A percentile compares a stretch with the other conserved stretches of the same genome.
phyloP scores from a whole-genome alignment of 2,797 vertebrate genomes.

The Pseudochirops corinnae region DNA sequence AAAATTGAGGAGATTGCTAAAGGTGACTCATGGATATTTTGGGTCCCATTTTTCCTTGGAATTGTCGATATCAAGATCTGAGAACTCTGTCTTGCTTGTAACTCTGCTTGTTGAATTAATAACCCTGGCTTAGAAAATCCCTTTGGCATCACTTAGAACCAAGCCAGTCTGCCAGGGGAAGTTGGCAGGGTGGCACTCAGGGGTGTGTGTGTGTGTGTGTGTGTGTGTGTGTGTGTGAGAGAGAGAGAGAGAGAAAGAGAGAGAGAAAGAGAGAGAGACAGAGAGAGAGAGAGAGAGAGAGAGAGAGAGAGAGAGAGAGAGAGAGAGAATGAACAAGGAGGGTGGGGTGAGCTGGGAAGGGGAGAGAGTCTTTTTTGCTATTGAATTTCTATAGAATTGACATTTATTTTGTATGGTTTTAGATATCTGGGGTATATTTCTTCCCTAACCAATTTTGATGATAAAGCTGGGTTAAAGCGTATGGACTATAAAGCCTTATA shows the following conservation, averaged over 20 bases:
- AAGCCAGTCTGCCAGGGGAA: slow-evolving; percentile 40
- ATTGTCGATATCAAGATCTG: slow-evolving; percentile 53
- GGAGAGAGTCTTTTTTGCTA: neutral
- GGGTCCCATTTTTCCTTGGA: slow-evolving; percentile 48
- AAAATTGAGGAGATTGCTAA: slow-evolving; percentile 59
- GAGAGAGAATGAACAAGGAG: neutral
- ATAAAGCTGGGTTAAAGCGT: neutral
- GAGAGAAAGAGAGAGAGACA: too few relatives aligned
- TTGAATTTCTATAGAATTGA: neutral
- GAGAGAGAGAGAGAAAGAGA: slow-evolving; percentile 1
- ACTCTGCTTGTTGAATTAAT: slow-evolving; percentile 63
- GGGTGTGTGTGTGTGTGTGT: neutral
- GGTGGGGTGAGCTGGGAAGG: neutral
- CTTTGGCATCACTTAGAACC: slow-evolving; percentile 58
- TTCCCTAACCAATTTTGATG: neutral
- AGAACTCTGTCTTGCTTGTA: slow-evolving; percentile 47
- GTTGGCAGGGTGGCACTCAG: slow-evolving; percentile 37
- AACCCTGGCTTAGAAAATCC: slow-evolving; percentile 63
- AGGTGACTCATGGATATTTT: slow-evolving; percentile 61
- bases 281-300: neutral
- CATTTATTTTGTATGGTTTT: neutral
- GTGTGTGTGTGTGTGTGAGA: neutral
- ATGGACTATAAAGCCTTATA: neutral
- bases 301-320: neutral
- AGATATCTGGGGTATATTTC: neutral